Percentiles rank a stretch among this genome's conserved stretches.
phyloP scores from a whole-genome alignment of 2,797 vertebrate species.

The Capromys pilorides region DNA sequence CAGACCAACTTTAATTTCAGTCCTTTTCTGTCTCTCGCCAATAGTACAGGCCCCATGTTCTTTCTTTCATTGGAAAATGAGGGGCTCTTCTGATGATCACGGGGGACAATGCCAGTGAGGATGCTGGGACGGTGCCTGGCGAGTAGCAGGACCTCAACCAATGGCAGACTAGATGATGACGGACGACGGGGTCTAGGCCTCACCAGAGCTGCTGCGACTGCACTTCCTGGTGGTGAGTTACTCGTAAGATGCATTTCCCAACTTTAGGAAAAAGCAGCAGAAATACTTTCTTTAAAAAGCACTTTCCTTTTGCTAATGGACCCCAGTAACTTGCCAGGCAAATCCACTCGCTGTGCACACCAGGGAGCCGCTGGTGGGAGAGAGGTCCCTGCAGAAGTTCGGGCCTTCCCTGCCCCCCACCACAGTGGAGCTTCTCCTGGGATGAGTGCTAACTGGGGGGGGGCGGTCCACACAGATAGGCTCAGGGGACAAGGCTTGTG shows the following conservation, averaged over 20 bases:
- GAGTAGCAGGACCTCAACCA: background rate
- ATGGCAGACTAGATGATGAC: background rate
- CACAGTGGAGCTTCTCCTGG: background rate
- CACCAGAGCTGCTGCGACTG: background rate
- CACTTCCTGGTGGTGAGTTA: background rate
- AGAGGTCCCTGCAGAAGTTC: background rate
- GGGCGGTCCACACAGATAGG: background rate
- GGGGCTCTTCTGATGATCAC: background rate
- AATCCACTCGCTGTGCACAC: conserved; percentile 12
- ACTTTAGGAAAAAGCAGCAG: conserved; percentile 35
- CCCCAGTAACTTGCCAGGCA: background rate
- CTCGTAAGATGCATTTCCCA: background rate
- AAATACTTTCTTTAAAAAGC: background rate
- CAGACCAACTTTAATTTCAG: background rate
- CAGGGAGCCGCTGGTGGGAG: background rate
- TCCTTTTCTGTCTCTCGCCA: background rate
- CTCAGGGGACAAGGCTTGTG: conserved; percentile 17
- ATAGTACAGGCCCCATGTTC: background rate
- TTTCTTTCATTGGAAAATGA: conserved; percentile 32
- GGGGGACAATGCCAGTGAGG: background rate
- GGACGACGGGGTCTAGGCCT: background rate
- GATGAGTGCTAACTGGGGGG: background rate
- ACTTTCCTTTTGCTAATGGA: conserved; percentile 14
- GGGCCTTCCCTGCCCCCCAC: background rate
- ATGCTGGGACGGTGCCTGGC: background rate